These are phyloP conservation scores for Telmatochromis sp. DNA, from an alignment of 2,113 vertebrate species.

Conservation along the genomic window DNA sequence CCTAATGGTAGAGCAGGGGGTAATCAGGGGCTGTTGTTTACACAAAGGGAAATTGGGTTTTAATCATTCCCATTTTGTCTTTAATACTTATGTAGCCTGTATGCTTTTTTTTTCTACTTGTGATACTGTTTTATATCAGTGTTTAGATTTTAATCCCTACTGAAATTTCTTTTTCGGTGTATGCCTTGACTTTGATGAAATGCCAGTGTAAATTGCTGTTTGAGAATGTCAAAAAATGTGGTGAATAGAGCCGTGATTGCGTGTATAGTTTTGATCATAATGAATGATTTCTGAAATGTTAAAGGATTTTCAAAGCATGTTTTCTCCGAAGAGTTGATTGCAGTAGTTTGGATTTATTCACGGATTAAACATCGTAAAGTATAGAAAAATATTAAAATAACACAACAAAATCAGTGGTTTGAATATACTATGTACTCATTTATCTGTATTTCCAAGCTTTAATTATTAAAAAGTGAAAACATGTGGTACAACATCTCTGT, in stretches of 20 bases:
- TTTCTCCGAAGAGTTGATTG: neutral
- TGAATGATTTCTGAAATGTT: neutral
- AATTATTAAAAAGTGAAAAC: neutral
- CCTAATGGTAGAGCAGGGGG: neutral
- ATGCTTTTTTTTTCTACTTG: neutral
- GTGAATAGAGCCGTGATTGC: neutral
- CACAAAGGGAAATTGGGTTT: slow-evolving; percentile 2
- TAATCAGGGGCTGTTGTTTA: slow-evolving; percentile 14
- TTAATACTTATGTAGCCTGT: neutral
- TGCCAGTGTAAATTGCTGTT: neutral
- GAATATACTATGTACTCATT: neutral
- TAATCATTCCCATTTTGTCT: slow-evolving; percentile 22
- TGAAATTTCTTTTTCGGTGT: neutral
- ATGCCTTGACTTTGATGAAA: neutral
- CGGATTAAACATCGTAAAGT: neutral
- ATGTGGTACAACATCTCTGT: neutral
- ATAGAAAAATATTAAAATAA: neutral
- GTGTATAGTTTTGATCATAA: slow-evolving; percentile 11
- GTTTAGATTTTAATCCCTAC: neutral
- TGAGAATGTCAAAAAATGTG: neutral
- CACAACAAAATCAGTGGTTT: neutral
- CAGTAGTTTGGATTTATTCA: neutral
- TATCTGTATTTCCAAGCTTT: neutral
- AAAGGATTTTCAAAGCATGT: neutral
- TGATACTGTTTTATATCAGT: slow-evolving; percentile 34